These are phyloP conservation scores for Hemichromis elongatus DNA, from an alignment of 2,113 vertebrate species.

Conservation along the genomic window DNA sequence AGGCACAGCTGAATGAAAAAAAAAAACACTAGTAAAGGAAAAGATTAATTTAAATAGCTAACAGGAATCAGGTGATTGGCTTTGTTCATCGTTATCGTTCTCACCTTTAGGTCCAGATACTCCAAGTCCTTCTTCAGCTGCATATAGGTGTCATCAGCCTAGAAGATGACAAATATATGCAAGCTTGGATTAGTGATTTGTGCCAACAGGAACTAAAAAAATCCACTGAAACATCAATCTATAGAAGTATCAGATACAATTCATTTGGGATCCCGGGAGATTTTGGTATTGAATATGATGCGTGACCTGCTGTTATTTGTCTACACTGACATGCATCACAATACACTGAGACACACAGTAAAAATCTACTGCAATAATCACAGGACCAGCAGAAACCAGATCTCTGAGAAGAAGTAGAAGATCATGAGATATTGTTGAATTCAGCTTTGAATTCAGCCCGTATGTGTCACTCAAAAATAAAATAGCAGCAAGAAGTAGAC, in stretches of 20 bases:
- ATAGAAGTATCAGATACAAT: not conserved
- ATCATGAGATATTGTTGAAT: not conserved
- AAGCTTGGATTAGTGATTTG: not conserved
- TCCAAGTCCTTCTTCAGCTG: constrained; percentile 96
- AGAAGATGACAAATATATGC: constrained; percentile 37
- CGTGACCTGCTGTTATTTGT: not conserved
- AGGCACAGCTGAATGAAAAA: not conserved
- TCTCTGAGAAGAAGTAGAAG: not conserved
- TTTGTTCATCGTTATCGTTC: not conserved
- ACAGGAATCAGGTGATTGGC: not conserved
- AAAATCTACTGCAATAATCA: not conserved
- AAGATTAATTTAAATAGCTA: not conserved
- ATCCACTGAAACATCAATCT: not conserved
- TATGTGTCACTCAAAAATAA: not conserved
- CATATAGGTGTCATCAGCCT: constrained; percentile 92
- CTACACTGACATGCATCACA: constrained; percentile 24
- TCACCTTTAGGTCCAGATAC: constrained; percentile 95
- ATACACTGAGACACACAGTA: not conserved
- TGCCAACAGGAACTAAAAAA: not conserved
- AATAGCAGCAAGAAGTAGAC: not conserved
- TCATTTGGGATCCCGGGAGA: not conserved
- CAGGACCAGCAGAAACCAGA: constrained; percentile 7
- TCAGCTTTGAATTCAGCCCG: not conserved
- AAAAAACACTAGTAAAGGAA: not conserved
- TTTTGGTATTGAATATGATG: not conserved